These are phyloP conservation scores for Margaritifera margaritifera DNA, from an alignment of 2,888 invertebrate species.

Conservation along the genomic window DNA sequence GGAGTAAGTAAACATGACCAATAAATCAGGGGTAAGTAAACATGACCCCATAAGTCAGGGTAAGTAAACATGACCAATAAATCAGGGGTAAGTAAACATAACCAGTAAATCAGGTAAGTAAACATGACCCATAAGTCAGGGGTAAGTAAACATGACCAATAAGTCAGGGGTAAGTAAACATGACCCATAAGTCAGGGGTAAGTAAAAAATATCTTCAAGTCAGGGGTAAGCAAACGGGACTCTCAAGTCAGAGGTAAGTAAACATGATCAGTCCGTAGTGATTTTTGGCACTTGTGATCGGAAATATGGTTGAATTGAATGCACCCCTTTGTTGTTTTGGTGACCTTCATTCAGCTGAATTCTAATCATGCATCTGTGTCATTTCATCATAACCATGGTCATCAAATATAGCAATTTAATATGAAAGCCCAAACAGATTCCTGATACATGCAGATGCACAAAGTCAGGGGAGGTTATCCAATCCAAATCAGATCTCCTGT, in stretches of 20 bases:
- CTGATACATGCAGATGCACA: too few species aligned
- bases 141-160: slow-evolving; percentile 92
- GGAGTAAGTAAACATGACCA: slow-evolving; percentile 80
- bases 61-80: slow-evolving; percentile 93
- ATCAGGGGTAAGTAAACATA: slow-evolving; percentile 95
- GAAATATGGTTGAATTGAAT: too few species aligned
- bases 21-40: slow-evolving; percentile 96
- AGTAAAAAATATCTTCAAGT: slow-evolving; percentile 92
- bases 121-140: slow-evolving; percentile 73
- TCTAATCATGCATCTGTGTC: too few species aligned
- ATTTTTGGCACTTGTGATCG: too few species aligned
- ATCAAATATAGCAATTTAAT: too few species aligned
- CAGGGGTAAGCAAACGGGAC: slow-evolving; percentile 95
- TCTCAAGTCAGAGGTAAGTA: slow-evolving; percentile 90
- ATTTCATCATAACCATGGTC: too few species aligned
- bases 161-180: slow-evolving; percentile 85
- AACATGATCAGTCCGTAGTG: not conserved
- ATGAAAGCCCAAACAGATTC: too few species aligned
- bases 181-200: slow-evolving; percentile 79
- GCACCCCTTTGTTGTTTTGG: too few species aligned
- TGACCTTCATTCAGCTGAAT: too few species aligned
- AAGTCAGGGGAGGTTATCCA: too few species aligned
- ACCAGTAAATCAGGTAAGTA: too few species aligned
- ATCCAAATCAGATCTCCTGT: too few species aligned
- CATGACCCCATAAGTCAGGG: slow-evolving; percentile 77